Base-by-base conservation (phyloP, 2,797 vertebrate genomes). In the Coregonus suidteri region DNA sequence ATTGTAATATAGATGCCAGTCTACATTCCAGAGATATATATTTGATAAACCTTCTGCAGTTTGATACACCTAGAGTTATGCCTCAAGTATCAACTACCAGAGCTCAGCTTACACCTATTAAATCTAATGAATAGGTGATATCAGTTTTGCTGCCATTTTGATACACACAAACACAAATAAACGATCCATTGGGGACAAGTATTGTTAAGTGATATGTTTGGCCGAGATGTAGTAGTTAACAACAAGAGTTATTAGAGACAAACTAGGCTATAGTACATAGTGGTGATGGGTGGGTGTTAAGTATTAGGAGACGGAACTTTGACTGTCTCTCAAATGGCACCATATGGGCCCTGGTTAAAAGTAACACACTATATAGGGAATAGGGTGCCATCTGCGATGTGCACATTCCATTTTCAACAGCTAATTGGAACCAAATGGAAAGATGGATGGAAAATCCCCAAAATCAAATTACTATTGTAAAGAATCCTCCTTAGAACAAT, bases 181-280 rank as follows among this genome's bases (percentile, higher is more conserved):
- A 79, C 65, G 62, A 74, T 77, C 73, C 68, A 56, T 83, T 71
- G 78, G 80, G 77, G 74, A 79, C 70, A 62, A 47, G 65, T 35
- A 31, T 71, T 77, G 82, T 81, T 86, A 91, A 87, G 75, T 4
- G 65, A 90, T 89, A 82, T 54, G 53, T 76, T 84, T 79, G 52
- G 78, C 64, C 25, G 82, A 89, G 82, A 89, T 84, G 83, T 87
- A 87, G 81, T 79, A 85, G 88, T 77, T 84, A 85, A 77, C 79
- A 81, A 65, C 41, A 83, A 37, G 77, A 82, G 83, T 83, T 82
- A 87, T 77, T 71, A 76, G 79, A 90, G 86, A 88, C 75, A 84
- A 88, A 87, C 88, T 86, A 76, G 54, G 34, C 30, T 56, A 41
- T 52, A 51, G n/a, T 1, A 5, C 0, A 1, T 1, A 25, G 25